A percentile compares a stretch with the other conserved stretches of the same genome.
Conservation (phyloP, 2,888 invertebrate species). For the Apamea monoglypha region DNA sequence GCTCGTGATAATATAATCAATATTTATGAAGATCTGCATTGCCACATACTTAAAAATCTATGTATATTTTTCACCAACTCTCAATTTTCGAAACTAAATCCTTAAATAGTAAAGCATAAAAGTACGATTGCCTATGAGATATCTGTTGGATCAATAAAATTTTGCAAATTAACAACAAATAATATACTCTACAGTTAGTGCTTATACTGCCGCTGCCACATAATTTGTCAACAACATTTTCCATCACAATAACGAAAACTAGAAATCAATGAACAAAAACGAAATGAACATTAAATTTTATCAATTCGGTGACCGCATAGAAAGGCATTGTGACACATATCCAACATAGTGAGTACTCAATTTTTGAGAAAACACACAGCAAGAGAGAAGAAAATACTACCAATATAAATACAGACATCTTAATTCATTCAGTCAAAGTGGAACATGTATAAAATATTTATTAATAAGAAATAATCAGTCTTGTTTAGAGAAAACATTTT, state of each 20-base stretch:
- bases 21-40: constrained; percentile 90
- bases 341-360: constrained; percentile 89
- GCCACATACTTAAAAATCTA: constrained; percentile 91
- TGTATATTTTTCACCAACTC: constrained; percentile 89
- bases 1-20: constrained; percentile 84
- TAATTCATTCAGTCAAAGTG: constrained; percentile 90
- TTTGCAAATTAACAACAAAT: constrained; percentile 89
- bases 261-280: constrained; percentile 84
- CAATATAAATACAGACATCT: constrained; percentile 89
- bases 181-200: constrained; percentile 83
- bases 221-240: constrained; percentile 89
- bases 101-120: constrained; percentile 86
- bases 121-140: constrained; percentile 86
- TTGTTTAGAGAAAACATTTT: constrained; percentile 90
- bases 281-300: constrained; percentile 80
- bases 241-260: constrained; percentile 87
- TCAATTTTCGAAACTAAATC: constrained; percentile 85
- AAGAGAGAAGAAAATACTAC: constrained; percentile 84
- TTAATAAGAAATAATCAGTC: constrained; percentile 91
- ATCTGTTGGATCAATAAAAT: constrained; percentile 88
- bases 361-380: constrained; percentile 85
- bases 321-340: constrained; percentile 90
- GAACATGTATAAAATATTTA: constrained; percentile 90
- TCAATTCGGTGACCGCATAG: constrained; percentile 88
- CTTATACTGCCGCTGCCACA: constrained; percentile 88